A percentile compares a stretch with the other conserved stretches of the same genome.
These are phyloP conservation scores for Falco cherrug DNA, from an alignment of 2,797 vertebrate species.

Conservation along the genomic window DNA sequence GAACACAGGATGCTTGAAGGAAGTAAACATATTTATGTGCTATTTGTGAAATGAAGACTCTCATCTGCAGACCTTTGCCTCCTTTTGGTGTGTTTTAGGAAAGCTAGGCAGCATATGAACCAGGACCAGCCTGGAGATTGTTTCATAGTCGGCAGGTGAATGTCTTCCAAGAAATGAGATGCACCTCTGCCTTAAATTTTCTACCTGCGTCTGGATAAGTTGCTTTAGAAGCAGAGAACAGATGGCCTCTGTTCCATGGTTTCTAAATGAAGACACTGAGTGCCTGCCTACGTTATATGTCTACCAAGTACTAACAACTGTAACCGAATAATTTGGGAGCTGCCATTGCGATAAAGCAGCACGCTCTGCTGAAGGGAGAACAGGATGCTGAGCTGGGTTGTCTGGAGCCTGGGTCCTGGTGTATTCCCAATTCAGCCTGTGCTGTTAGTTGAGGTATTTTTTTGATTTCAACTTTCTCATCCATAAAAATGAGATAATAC, in stretches of 20 bases:
- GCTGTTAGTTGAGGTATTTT: background rate
- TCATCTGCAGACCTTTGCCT: background rate
- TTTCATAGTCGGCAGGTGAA: background rate
- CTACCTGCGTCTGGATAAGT: background rate
- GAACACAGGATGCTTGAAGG: background rate
- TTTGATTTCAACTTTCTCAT: background rate
- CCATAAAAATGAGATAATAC: background rate
- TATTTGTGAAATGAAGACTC: background rate
- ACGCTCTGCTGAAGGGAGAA: background rate
- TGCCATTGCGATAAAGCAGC: background rate
- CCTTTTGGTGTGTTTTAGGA: background rate
- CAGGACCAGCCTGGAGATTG: background rate
- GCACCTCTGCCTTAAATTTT: background rate
- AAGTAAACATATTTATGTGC: background rate
- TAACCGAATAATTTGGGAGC: background rate
- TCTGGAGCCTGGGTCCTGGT: background rate
- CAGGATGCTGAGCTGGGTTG: background rate
- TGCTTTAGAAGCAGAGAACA: background rate
- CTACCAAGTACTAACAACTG: background rate
- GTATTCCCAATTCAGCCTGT: background rate
- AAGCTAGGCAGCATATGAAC: background rate
- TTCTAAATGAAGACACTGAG: background rate
- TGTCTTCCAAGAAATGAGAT: background rate
- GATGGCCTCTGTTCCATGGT: background rate
- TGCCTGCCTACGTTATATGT: background rate